These are phyloP conservation scores for Vespertilio murinus DNA, from an alignment of 2,797 vertebrate genomes.

Conservation along the genomic window DNA sequence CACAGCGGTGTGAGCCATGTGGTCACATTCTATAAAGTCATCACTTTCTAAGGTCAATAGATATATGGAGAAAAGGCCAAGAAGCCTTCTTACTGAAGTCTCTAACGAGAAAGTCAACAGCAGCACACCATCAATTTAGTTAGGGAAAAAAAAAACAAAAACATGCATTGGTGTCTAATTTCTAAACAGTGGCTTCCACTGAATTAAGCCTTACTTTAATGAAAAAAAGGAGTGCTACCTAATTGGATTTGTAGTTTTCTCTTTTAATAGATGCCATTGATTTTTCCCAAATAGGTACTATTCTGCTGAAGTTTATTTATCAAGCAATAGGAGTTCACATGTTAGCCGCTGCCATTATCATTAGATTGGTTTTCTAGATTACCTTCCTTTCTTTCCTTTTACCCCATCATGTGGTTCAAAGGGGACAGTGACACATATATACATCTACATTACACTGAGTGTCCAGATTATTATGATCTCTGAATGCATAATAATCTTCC, in stretches of 20 bases:
- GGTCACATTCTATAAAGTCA: conserved; percentile 80
- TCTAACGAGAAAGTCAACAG: conserved; percentile 55
- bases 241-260: conserved; percentile 22
- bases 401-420: neutral
- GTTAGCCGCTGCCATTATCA: neutral
- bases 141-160: neutral
- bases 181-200: conserved; percentile 27
- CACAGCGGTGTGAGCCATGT: conserved; percentile 64
- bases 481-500: no score
- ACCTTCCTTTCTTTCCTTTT: no score
- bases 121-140: conserved; percentile 37
- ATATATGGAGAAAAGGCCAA: conserved; percentile 75
- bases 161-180: neutral
- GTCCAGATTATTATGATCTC: no score
- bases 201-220: conserved; percentile 32
- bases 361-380: neutral
- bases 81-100: conserved; percentile 53
- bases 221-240: neutral
- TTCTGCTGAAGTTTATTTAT: conserved; percentile 37
- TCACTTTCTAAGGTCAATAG: conserved; percentile 74
- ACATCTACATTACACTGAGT: no score
- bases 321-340: neutral
- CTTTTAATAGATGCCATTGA: neutral
- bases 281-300: neutral
- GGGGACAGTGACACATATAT: neutral